Percentiles rank a stretch among this genome's conserved stretches.
phyloP scores from a whole-genome alignment of 2,113 vertebrate species.

The Barbus barbus region DNA sequence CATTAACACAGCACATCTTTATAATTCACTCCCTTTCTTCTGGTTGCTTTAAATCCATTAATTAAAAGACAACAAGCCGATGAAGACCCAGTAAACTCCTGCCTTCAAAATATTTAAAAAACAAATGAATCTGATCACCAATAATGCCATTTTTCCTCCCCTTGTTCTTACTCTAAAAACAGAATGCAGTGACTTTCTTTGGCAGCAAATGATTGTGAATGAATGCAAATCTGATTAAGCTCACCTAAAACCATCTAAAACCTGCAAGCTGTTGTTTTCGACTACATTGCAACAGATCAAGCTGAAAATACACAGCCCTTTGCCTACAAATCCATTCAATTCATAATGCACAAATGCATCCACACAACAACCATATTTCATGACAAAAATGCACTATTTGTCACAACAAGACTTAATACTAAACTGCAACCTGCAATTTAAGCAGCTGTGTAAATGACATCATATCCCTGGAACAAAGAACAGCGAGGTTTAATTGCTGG shows the following conservation, averaged over 20 bases:
- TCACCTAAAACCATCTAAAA: constrained; percentile 29
- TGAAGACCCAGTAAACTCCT: background rate
- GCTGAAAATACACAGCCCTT: background rate
- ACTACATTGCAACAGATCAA: background rate
- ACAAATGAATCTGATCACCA: constrained; percentile 4
- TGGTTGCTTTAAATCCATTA: constrained; percentile 25
- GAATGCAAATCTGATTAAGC: constrained; percentile 61
- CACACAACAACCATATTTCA: background rate
- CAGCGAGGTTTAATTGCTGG: background rate
- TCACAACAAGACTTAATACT: background rate
- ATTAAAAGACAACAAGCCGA: background rate
- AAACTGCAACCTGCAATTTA: background rate
- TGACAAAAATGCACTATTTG: background rate
- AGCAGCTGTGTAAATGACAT: constrained; percentile 11
- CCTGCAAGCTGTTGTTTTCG: background rate
- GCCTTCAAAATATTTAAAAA: background rate
- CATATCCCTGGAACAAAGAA: constrained; percentile 18
- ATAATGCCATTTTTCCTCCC: constrained; percentile 7
- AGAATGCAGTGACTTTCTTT: constrained; percentile 29
- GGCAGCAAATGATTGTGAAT: constrained; percentile 34
- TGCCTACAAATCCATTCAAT: background rate
- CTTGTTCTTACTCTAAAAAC: background rate
- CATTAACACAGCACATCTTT: constrained; percentile 3
- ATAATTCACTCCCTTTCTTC: background rate
- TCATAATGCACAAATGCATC: background rate